Conservation (phyloP, 2,797 vertebrate genomes). For the Emydoidea blandingii region DNA sequence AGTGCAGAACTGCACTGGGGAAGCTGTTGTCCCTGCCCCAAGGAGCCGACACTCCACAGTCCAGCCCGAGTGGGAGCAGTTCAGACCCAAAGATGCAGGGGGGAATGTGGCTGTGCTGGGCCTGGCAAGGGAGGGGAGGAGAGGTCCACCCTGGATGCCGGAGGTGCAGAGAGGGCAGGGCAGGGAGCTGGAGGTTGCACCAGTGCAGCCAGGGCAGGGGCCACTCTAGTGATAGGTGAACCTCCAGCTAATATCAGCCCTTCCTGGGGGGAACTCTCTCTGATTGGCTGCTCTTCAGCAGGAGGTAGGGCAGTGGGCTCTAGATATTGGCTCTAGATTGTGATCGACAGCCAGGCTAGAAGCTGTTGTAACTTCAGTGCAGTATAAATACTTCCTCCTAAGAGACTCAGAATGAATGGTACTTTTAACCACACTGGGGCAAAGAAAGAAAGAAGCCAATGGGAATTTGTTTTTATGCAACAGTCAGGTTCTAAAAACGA, state of each 20-base stretch:
- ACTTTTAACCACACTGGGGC: neutral
- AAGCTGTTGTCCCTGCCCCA: no score
- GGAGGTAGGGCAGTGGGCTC: no score
- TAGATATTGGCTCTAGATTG: accelerated
- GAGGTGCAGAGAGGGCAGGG: neutral
- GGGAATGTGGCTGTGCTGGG: no score
- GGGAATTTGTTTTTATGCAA: neutral
- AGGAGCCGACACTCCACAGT: neutral
- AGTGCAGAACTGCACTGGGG: neutral
- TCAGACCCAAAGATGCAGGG: neutral
- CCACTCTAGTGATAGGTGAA: no score
- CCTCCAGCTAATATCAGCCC: neutral
- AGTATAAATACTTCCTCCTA: neutral
- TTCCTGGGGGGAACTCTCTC: neutral
- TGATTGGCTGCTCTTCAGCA: neutral
- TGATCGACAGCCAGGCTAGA: neutral
- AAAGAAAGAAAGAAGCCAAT: neutral
- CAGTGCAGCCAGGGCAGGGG: no score
- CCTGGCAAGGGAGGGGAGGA: no score
- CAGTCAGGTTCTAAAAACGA: no score
- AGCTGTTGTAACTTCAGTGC: neutral
- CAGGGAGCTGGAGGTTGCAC: no score
- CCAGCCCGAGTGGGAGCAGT: neutral
- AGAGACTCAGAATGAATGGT: neutral
- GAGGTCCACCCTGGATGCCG: neutral